These are phyloP conservation scores for Penaeus monodon DNA, from an alignment of 2,888 invertebrate species.

Conservation along the genomic window DNA sequence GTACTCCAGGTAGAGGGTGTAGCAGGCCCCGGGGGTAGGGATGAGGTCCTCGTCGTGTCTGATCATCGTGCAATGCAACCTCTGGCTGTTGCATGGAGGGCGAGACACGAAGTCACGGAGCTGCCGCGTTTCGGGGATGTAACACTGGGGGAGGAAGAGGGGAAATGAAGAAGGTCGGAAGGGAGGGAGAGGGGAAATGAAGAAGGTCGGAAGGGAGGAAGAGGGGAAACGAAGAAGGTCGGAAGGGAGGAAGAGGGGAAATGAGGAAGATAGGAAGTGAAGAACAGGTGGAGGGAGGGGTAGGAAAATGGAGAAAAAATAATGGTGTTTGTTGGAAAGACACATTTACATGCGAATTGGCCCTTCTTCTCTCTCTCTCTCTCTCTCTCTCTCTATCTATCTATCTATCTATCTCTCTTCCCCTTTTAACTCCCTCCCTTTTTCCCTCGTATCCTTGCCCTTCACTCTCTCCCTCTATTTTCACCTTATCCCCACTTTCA, in stretches of 20 bases:
- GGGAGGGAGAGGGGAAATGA: not conserved
- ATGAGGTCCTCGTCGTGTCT: conserved; percentile 74
- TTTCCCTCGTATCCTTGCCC: not conserved
- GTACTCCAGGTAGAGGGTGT: conserved; percentile 67
- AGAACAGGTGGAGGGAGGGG: not conserved
- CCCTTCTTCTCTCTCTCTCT: not conserved
- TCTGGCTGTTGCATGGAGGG: conserved; percentile 85
- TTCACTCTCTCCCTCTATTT: too few relatives aligned
- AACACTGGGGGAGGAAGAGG: conserved; percentile 78
- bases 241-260: not conserved
- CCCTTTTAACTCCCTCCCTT: not conserved
- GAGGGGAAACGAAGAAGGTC: conserved; percentile 46
- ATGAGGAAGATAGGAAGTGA: not conserved
- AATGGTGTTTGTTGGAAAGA: conserved; percentile 67
- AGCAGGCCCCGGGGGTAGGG: conserved; percentile 64
- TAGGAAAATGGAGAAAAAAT: not conserved
- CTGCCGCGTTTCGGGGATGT: conserved; percentile 89
- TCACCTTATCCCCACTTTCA: too few relatives aligned
- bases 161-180: not conserved
- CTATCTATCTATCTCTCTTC: not conserved
- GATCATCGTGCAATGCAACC: conserved; percentile 97
- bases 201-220: not conserved
- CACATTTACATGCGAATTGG: conserved; percentile 54
- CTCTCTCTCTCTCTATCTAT: not conserved
- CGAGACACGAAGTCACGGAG: conserved; percentile 93